Evolutionary conservation across 2,113 vertebrate genomes (phyloP), one percentile per base, ranked within the genome.

Genomic region (Boulengeromyrus knoepffleri): DNA sequence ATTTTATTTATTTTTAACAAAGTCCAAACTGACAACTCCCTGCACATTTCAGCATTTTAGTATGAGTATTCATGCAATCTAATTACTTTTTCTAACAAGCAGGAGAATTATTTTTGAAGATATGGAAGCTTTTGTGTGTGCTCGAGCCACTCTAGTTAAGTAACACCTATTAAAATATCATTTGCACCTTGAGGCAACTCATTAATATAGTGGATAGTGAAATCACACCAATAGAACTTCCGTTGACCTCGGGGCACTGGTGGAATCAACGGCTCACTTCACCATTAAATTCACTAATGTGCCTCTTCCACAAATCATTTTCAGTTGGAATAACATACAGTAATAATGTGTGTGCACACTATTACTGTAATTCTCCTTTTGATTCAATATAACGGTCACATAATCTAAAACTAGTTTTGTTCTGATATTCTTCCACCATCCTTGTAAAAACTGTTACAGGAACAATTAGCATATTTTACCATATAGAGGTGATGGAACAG

Each of bases 101-200:
- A 93, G 90, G 95, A 94, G 92, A 93, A 90, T 93, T 95, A 90
- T 91, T 92, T 89, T 92, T 90, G 93, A 93, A 92, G 93, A 93
- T 31, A 90, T 36, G 87, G 2, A 9, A 47, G 90, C 94, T 84
- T 93, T 94, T 94, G 95, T 91, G 90, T 95, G 95, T 95, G 94
- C 92, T 95, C 94, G 94, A 93, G 91, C 93, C 42, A 66, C 92
- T 94, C 93, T 94, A 52, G 92, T 94, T 94, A 95, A 96, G 94
- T 96, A 96, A 96, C 96, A 97, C 96, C 96, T 97, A 96, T 97
- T 97, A 97, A 95, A 96, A 95, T 92, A 93, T 94, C 94, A 96
- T 97, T 97, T 96, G 95, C 96, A 97, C 96, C 97, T 97, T 91
- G 95, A 98, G 97, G 98, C 97, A 97, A 96, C 98, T 99, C 98